These are phyloP conservation scores for Hipposideros larvatus DNA, from an alignment of 2,797 vertebrate genomes.

Conservation along the genomic window DNA sequence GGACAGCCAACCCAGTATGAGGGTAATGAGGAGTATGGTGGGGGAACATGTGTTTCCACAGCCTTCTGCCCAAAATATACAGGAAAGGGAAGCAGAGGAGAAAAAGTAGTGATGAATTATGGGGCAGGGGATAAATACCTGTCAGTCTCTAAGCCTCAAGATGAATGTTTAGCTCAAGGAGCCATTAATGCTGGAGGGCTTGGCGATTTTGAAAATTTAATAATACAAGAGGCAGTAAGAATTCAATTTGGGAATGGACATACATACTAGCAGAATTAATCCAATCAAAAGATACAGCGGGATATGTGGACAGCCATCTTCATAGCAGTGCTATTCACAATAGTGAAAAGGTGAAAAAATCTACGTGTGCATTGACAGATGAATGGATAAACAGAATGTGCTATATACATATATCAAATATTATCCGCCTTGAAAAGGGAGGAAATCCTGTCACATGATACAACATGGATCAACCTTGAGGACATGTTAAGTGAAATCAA, in stretches of 20 bases:
- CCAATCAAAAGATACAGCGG: neutral
- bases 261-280: neutral
- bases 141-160: neutral
- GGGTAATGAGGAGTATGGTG: rapidly evolving
- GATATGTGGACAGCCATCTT: neutral
- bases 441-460: neutral
- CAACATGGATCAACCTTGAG: neutral
- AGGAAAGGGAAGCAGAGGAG: neutral
- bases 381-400: neutral
- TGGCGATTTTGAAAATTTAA: neutral
- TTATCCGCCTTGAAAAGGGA: neutral
- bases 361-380: rapidly evolving
- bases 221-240: neutral
- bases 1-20: neutral
- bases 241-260: neutral
- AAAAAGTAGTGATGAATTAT: neutral
- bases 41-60: neutral
- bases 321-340: rapidly evolving
- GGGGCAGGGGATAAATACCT: no score
- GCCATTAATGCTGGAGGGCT: neutral
- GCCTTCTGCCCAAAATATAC: neutral
- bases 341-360: neutral
- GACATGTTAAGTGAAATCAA: neutral
- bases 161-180: neutral
- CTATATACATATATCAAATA: neutral